Evolutionary conservation across 2,888 invertebrate genomes (phyloP).

Genomic region (Conomelus anceps): DNA sequence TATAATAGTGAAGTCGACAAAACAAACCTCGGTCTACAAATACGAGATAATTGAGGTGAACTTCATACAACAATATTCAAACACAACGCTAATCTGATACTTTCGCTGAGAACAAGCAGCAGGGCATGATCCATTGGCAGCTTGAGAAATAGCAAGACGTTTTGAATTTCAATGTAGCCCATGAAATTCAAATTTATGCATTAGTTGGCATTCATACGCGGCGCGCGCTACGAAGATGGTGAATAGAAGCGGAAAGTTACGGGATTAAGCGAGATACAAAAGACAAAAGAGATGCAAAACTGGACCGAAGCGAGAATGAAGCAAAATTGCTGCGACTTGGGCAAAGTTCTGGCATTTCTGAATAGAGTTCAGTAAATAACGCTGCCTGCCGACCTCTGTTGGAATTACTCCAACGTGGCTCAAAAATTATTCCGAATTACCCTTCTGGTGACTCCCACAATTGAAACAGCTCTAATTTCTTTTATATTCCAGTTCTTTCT

Average conservation of each 20-base stretch:
- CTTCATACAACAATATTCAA: not conserved
- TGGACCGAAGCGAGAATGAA: not conserved
- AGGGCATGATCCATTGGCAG: not conserved
- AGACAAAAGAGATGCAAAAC: not conserved
- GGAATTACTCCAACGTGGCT: not conserved
- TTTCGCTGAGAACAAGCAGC: not conserved
- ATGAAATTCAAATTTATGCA: not conserved
- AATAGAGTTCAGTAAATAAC: not conserved
- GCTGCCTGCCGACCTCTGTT: not conserved
- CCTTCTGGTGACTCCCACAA: not conserved
- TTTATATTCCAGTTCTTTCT: not conserved
- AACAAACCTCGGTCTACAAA: not conserved
- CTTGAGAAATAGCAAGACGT: not conserved
- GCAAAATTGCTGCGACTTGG: not conserved
- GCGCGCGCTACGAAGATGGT: not conserved
- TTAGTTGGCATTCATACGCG: not conserved
- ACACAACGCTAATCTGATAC: not conserved
- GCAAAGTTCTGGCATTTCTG: too few relatives aligned
- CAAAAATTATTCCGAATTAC: not conserved
- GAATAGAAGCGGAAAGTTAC: not conserved
- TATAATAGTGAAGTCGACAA: not conserved
- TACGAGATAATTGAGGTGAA: not conserved
- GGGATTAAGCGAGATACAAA: not conserved
- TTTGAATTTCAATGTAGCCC: not conserved
- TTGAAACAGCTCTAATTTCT: not conserved